phyloP scores from a whole-genome alignment of 2,797 vertebrate genomes.

The Buceros bicornis region DNA sequence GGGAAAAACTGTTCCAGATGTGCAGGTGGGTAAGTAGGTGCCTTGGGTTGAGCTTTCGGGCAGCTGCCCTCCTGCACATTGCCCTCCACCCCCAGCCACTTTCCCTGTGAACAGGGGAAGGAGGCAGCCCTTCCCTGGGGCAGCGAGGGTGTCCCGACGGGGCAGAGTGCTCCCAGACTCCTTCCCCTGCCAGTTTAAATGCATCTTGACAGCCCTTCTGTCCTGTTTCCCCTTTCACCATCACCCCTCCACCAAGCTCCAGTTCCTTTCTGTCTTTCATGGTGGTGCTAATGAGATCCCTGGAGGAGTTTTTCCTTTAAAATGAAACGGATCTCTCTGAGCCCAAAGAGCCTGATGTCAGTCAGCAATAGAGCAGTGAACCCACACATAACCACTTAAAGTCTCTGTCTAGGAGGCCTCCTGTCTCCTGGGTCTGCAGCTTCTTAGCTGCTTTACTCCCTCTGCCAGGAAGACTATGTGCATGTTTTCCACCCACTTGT shows the following conservation, averaged over 20 bases:
- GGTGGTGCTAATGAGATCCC: slow-evolving; percentile 23
- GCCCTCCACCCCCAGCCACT: background rate
- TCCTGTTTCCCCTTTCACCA: background rate
- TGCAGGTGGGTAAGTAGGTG: background rate
- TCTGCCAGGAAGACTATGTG: background rate
- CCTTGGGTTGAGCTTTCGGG: background rate
- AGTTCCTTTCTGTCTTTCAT: background rate
- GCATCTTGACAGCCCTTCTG: background rate
- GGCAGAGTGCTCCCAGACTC: background rate
- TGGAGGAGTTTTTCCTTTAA: background rate
- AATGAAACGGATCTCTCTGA: background rate
- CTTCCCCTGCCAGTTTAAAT: background rate
- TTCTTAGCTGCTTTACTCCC: background rate
- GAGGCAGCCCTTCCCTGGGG: background rate
- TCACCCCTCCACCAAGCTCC: background rate
- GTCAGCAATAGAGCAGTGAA: background rate
- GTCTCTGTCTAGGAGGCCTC: background rate
- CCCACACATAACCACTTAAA: background rate
- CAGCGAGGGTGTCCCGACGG: background rate
- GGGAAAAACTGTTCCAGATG: background rate
- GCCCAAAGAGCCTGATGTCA: background rate
- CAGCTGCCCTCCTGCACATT: background rate
- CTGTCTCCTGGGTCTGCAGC: background rate
- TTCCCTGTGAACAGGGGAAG: background rate
- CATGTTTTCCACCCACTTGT: background rate